These are phyloP conservation scores for Alectura lathami DNA, from an alignment of 2,113 vertebrate species.

Conservation along the genomic window DNA sequence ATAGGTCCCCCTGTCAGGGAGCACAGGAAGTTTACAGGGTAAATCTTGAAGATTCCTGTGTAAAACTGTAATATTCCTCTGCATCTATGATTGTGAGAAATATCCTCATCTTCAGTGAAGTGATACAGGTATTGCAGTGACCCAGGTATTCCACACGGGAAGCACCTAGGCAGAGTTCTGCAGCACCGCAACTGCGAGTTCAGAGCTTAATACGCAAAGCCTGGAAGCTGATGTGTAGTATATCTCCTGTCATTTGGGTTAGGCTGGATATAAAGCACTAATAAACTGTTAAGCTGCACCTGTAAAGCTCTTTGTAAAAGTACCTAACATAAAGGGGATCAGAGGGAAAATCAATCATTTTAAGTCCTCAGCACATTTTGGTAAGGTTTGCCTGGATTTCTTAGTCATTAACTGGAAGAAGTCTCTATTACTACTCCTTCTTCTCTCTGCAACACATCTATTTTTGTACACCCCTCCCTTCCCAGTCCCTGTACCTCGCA, in stretches of 20 bases:
- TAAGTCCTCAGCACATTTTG: not conserved
- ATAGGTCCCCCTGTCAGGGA: not conserved
- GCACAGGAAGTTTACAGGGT: not conserved
- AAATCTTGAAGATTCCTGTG: not conserved
- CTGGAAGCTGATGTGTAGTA: not conserved
- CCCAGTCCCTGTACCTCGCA: not conserved
- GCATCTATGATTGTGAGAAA: not conserved
- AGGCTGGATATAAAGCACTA: not conserved
- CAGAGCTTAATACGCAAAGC: not conserved
- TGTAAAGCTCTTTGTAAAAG: not conserved
- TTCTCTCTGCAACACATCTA: not conserved
- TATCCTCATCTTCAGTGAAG: not conserved
- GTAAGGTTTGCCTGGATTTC: not conserved
- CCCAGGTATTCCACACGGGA: too few species aligned
- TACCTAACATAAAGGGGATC: not conserved
- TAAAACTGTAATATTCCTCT: not conserved
- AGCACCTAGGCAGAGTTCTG: rapidly evolving
- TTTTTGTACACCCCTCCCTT: not conserved
- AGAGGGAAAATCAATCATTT: not conserved
- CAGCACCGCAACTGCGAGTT: not conserved
- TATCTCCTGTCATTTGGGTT: not conserved
- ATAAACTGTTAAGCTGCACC: not conserved
- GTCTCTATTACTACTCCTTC: not conserved
- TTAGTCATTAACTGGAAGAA: not conserved
- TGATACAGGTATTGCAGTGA: not conserved